A percentile compares a stretch with the other conserved stretches of the same genome.
Conservation (phyloP, 2,797 vertebrate species). For the Gadopsis bispinosus region DNA sequence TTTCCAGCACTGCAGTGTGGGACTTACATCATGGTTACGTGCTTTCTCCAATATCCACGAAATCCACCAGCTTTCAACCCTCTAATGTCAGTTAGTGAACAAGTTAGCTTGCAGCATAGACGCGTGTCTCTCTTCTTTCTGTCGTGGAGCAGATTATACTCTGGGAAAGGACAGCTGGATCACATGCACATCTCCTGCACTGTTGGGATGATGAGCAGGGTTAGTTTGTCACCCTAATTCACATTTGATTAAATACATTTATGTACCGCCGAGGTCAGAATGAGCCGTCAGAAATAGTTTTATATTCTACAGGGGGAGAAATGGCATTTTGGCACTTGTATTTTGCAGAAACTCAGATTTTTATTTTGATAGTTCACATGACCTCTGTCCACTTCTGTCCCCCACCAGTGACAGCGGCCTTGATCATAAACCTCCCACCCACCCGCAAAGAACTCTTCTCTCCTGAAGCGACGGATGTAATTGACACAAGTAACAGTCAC, state of each 20-base stretch:
- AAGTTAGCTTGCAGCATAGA: too few species aligned
- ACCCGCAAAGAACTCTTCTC: background rate
- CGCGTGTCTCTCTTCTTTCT: background rate
- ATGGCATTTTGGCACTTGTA: background rate
- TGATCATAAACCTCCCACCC: background rate
- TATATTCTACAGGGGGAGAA: background rate
- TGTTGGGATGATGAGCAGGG: too few species aligned
- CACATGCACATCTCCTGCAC: background rate
- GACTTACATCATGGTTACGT: background rate
- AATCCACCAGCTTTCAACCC: background rate
- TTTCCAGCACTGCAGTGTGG: background rate
- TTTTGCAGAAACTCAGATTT: too few species aligned
- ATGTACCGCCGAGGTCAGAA: background rate
- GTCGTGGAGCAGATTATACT: background rate
- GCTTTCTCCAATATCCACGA: background rate
- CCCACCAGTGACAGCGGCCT: background rate
- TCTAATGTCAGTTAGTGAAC: too few species aligned
- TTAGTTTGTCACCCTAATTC: background rate
- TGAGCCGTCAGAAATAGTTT: background rate
- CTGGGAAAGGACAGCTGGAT: background rate
- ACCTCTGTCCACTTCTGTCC: background rate
- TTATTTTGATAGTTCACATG: background rate
- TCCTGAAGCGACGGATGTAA: slow-evolving; percentile 2
- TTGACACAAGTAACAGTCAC: slow-evolving; percentile 33
- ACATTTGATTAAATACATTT: background rate